A percentile compares a stretch with the other conserved stretches of the same genome.
Conservation (phyloP, 2,113 vertebrate species). For the Mellivora capensis region DNA sequence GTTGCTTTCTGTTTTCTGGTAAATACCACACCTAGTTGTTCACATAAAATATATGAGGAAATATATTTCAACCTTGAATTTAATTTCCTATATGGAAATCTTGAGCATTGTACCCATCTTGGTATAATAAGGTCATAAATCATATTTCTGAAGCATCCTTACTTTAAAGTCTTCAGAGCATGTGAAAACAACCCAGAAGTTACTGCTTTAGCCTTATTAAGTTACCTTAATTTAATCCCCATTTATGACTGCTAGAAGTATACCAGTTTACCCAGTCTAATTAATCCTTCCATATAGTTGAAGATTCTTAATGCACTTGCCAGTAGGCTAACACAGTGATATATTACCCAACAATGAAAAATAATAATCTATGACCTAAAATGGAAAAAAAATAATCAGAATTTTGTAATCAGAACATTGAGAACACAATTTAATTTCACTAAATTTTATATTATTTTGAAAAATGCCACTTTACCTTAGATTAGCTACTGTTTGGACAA, state of each 20-base stretch:
- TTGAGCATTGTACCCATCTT: background rate
- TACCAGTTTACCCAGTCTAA: background rate
- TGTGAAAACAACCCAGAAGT: background rate
- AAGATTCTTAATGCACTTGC: background rate
- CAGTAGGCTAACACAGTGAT: background rate
- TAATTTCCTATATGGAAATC: background rate
- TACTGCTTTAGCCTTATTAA: background rate
- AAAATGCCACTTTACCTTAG: background rate
- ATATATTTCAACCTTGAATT: background rate
- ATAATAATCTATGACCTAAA: background rate
- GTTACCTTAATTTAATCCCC: background rate
- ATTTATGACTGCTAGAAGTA: background rate
- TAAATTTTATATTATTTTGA: background rate
- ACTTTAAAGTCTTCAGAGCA: background rate
- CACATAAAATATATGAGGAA: background rate
- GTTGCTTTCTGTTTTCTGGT: constrained; percentile 21
- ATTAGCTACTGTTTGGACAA: background rate
- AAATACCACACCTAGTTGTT: background rate
- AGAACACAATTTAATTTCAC: background rate
- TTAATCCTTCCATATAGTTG: background rate
- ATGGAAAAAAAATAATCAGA: background rate
- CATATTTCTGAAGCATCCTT: background rate
- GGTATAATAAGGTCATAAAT: background rate
- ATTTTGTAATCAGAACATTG: background rate
- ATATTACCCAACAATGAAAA: background rate